Percentiles rank a stretch among this genome's conserved stretches.
These are phyloP conservation scores for Protonibea diacanthus DNA, from an alignment of 2,797 vertebrate genomes.

Conservation along the genomic window DNA sequence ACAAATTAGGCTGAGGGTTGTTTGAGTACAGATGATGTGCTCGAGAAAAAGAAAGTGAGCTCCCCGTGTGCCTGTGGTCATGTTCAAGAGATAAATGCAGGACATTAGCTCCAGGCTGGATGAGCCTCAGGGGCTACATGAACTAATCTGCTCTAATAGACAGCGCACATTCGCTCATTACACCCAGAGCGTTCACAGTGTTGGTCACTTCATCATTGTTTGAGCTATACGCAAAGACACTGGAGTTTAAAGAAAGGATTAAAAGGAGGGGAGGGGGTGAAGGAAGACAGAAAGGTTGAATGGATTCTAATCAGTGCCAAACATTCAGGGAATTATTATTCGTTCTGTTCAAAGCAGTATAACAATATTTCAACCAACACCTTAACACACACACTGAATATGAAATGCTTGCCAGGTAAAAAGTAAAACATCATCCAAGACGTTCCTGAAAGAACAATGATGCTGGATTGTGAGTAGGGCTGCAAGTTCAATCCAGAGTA, in stretches of 20 bases:
- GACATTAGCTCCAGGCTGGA: slow-evolving; percentile 67
- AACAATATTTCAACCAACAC: background rate
- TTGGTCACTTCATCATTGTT: slow-evolving; percentile 45
- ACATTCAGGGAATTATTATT: background rate
- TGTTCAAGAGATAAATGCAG: slow-evolving; percentile 66
- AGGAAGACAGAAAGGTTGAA: background rate
- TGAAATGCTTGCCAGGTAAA: background rate
- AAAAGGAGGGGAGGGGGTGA: background rate
- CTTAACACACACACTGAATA: background rate
- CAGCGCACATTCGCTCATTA: slow-evolving; percentile 52
- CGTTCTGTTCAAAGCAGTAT: background rate
- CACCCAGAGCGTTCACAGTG: slow-evolving; percentile 24
- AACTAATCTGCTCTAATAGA: slow-evolving; percentile 66
- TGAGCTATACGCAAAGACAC: slow-evolving; percentile 10
- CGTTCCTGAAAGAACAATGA: slow-evolving; percentile 6
- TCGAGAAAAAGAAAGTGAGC: background rate
- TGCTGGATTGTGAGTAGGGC: background rate
- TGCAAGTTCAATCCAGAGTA: background rate
- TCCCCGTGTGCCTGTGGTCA: slow-evolving; percentile 37
- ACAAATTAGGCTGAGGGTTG: slow-evolving; percentile 44
- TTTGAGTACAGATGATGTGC: background rate
- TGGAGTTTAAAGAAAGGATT: background rate
- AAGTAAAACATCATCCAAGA: background rate
- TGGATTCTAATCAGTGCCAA: background rate
- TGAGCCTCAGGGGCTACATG: slow-evolving; percentile 67